Evolutionary conservation across 2,113 vertebrate species (phyloP).

Genomic region (Illadopsis cleaveri): DNA sequence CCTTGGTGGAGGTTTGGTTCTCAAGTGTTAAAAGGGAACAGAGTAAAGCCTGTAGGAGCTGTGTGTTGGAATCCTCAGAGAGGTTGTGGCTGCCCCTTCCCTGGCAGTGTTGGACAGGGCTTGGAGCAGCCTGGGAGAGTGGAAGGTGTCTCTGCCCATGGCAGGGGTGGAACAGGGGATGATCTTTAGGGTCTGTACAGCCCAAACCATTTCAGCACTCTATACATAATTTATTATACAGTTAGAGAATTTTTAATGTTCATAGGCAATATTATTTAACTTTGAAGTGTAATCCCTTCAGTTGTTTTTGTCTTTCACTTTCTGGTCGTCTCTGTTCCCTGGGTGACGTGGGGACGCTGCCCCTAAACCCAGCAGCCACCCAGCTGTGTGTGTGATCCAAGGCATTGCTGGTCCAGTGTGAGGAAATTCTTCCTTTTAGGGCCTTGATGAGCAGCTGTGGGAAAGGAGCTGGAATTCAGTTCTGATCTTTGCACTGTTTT

Average conservation of each 20-base stretch:
- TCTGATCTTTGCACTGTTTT: not conserved
- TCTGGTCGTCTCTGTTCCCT: not conserved
- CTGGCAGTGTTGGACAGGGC: not conserved
- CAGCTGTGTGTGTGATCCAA: not conserved
- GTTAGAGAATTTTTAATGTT: not conserved
- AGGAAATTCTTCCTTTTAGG: slow-evolving; percentile 30
- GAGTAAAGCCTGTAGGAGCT: not conserved
- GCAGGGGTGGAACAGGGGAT: not conserved
- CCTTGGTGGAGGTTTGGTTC: rapidly evolving
- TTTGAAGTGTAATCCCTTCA: not conserved
- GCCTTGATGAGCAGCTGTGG: not conserved
- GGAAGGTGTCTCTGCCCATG: not conserved
- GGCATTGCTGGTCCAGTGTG: not conserved
- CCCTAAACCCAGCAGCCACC: not conserved
- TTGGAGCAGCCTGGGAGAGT: not conserved
- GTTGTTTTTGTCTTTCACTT: not conserved
- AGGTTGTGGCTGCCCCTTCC: not conserved
- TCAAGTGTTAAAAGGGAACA: rapidly evolving
- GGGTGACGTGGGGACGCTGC: rapidly evolving
- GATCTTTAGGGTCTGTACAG: not conserved
- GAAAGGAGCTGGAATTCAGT: slow-evolving; percentile 3
- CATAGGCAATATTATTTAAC: not conserved
- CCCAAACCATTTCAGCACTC: not conserved
- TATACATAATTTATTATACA: rapidly evolving
- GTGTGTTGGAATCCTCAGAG: not conserved